Evolutionary conservation across 2,113 vertebrate species (phyloP).

Genomic region (Rhodinocichla rosea): DNA sequence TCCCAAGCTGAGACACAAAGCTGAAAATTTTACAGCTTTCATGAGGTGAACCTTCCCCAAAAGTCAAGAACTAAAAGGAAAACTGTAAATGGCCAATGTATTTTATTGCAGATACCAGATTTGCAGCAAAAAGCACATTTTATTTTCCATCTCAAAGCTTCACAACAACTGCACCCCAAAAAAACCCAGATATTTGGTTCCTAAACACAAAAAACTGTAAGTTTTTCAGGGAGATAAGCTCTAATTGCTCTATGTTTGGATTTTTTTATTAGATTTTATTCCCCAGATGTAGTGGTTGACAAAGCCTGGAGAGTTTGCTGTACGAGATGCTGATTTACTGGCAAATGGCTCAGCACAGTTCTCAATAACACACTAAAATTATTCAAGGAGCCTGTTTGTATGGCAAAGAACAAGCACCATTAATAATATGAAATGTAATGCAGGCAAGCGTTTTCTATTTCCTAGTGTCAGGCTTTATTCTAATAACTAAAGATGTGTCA

Average conservation of each 20-base stretch:
- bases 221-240: neutral
- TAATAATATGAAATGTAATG: slow-evolving; percentile 16
- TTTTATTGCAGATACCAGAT: neutral
- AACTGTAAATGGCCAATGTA: neutral
- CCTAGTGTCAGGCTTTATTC: neutral
- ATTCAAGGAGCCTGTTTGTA: slow-evolving; percentile 23
- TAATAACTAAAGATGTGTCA: slow-evolving; percentile 45
- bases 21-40: neutral
- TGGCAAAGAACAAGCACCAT: slow-evolving; percentile 32
- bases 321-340: slow-evolving; percentile 31
- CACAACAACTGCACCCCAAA: neutral
- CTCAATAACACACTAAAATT: slow-evolving; percentile 10
- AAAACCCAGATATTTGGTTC: neutral
- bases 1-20: neutral
- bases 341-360: neutral
- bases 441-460: slow-evolving; percentile 43
- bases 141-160: neutral
- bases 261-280: neutral
- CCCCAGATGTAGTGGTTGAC: neutral
- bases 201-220: neutral
- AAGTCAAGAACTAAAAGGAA: neutral
- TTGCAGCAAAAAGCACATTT: neutral
- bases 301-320: neutral
- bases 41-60: neutral
- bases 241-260: neutral